phyloP scores from a whole-genome alignment of 2,113 vertebrate genomes.

The Sciurus niger region DNA sequence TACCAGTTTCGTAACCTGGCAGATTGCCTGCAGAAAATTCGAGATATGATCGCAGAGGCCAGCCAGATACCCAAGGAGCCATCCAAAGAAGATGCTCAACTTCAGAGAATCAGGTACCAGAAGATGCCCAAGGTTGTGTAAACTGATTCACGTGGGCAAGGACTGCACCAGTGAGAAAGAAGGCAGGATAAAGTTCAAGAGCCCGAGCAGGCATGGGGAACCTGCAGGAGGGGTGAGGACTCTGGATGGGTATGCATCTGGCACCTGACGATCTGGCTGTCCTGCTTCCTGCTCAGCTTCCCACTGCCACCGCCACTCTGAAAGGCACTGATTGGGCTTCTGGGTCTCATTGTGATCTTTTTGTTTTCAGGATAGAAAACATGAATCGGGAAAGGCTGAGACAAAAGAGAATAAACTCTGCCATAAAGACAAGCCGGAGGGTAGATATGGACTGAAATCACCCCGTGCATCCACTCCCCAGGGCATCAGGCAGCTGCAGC shows the following conservation, averaged over 20 bases:
- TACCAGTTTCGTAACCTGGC: conserved; percentile 95
- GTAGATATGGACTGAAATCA: conserved; percentile 86
- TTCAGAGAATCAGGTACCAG: conserved; percentile 90
- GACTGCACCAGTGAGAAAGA: neutral
- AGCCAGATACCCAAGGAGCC: conserved; percentile 88
- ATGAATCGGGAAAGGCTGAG: conserved; percentile 90
- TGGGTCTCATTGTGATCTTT: conserved; percentile 31
- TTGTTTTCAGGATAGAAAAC: conserved; percentile 88
- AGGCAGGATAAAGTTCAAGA: neutral
- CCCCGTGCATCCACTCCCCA: neutral
- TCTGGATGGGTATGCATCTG: accelerated
- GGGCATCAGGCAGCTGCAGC: accelerated
- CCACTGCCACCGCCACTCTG: neutral
- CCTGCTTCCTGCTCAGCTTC: neutral
- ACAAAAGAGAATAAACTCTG: conserved; percentile 89
- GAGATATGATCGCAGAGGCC: conserved; percentile 91
- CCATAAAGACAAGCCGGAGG: conserved; percentile 87
- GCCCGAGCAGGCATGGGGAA: neutral
- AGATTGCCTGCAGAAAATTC: conserved; percentile 95
- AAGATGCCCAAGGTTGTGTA: neutral
- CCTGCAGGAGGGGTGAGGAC: accelerated
- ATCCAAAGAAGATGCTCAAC: conserved; percentile 88
- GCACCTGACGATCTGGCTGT: neutral
- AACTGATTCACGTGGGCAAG: accelerated
- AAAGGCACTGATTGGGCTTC: neutral